phyloP scores from a whole-genome alignment of 2,888 invertebrate species.

The Altica lythri region DNA sequence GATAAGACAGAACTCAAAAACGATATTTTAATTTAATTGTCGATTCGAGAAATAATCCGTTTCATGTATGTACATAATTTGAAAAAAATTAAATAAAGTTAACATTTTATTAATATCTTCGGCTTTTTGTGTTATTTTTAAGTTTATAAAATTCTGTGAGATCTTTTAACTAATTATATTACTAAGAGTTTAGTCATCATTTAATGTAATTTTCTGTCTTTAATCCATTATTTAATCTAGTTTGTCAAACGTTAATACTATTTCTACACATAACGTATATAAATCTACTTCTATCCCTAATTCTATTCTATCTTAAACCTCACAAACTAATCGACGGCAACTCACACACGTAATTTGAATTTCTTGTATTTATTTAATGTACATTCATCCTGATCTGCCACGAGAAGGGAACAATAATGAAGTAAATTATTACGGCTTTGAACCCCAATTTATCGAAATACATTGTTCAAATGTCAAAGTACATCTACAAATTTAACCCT shows the following conservation, averaged over 20 bases:
- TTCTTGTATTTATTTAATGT: constrained; percentile 25
- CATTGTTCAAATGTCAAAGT: constrained; percentile 32
- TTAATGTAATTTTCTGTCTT: too few relatives aligned
- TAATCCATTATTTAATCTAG: too few relatives aligned
- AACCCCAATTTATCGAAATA: constrained; percentile 32
- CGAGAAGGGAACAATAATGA: constrained; percentile 28
- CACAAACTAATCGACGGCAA: constrained; percentile 3
- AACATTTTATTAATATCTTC: too few relatives aligned
- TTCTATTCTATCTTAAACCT: not conserved
- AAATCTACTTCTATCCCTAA: not conserved
- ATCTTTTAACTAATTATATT: too few relatives aligned
- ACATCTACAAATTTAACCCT: constrained; percentile 32
- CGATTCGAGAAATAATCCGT: too few relatives aligned
- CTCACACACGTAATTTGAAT: constrained; percentile 25
- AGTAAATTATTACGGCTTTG: constrained; percentile 32
- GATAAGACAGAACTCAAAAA: too few relatives aligned
- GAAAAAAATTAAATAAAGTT: too few relatives aligned
- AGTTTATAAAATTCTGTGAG: too few relatives aligned
- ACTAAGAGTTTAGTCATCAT: too few relatives aligned
- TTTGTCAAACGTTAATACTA: not conserved
- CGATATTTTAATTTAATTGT: too few relatives aligned
- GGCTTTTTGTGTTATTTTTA: too few relatives aligned
- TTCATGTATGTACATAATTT: too few relatives aligned
- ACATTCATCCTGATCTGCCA: constrained; percentile 4
- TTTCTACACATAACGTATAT: not conserved